These are phyloP conservation scores for Seriola quinqueradiata DNA, from an alignment of 2,113 vertebrate species.

Conservation along the genomic window DNA sequence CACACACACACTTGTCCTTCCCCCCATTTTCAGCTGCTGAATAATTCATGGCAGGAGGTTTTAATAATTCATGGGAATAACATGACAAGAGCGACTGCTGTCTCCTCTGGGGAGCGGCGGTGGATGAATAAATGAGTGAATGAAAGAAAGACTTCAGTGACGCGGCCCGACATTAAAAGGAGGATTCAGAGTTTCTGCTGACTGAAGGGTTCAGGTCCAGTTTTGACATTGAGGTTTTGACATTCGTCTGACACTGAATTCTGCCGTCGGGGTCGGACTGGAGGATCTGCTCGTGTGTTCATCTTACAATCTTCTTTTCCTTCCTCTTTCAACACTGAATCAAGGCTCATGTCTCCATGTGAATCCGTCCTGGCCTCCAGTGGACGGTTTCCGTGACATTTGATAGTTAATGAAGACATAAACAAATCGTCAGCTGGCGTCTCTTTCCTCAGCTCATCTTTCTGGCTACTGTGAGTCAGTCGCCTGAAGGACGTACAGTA, in stretches of 20 bases:
- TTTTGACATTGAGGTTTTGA: constrained; percentile 31
- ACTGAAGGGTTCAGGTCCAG: not conserved
- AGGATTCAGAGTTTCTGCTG: constrained; percentile 33
- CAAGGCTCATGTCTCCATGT: too few relatives aligned
- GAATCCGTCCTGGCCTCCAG: too few relatives aligned
- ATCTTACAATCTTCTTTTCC: not conserved
- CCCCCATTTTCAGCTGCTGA: constrained; percentile 66
- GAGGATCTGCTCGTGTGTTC: not conserved
- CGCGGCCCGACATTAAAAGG: not conserved
- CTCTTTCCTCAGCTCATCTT: not conserved
- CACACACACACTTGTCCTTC: constrained; percentile 1
- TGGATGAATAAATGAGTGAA: constrained; percentile 62
- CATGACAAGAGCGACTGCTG: constrained; percentile 71
- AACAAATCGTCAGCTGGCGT: not conserved
- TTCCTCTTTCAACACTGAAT: not conserved
- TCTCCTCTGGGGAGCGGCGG: constrained; percentile 51
- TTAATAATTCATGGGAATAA: constrained; percentile 84
- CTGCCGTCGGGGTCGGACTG: not conserved
- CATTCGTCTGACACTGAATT: not conserved
- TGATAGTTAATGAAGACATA: too few relatives aligned
- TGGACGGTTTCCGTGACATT: too few relatives aligned
- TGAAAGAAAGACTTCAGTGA: constrained; percentile 47
- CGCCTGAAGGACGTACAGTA: too few relatives aligned
- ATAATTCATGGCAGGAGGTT: constrained; percentile 75
- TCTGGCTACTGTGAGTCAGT: too few relatives aligned